Evolutionary conservation across 2,888 invertebrate species (phyloP).

Genomic region (Hypomecis atomaria): DNA sequence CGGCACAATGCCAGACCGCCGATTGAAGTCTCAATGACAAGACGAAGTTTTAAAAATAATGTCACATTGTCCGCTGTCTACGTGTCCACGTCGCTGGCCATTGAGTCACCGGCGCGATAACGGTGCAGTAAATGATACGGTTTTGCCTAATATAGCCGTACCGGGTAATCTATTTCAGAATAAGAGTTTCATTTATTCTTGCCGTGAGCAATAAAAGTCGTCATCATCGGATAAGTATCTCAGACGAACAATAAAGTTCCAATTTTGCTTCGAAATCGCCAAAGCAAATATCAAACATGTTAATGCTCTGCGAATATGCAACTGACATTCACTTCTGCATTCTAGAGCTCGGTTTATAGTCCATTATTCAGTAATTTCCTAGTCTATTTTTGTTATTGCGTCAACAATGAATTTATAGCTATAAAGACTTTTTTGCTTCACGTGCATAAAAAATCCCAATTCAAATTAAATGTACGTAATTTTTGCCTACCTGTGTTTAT

Average conservation of each 20-base stretch:
- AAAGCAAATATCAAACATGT: slow-evolving; percentile 8
- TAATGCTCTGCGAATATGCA: slow-evolving; percentile 16
- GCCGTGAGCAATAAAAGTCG: slow-evolving; percentile 3
- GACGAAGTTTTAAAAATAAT: slow-evolving; percentile 35
- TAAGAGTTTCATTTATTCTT: slow-evolving; percentile 5
- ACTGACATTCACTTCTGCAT: slow-evolving; percentile 51
- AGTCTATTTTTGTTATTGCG: slow-evolving; percentile 55
- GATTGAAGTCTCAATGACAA: slow-evolving; percentile 41
- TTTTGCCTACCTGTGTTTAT: background rate
- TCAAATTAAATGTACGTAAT: slow-evolving; percentile 2
- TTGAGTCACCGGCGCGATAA: slow-evolving; percentile 20
- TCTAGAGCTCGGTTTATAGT: slow-evolving; percentile 52
- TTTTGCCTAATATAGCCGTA: slow-evolving; percentile 14
- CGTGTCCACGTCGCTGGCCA: slow-evolving; percentile 8
- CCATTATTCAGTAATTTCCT: slow-evolving; percentile 53
- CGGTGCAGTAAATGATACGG: slow-evolving; percentile 16
- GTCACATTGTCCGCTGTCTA: slow-evolving; percentile 18
- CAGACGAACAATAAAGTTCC: background rate
- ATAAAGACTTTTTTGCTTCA: slow-evolving; percentile 1
- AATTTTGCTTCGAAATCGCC: slow-evolving; percentile 11
- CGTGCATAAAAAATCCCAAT: background rate
- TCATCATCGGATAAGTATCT: slow-evolving; percentile 3
- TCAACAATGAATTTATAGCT: background rate
- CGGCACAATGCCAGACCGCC: slow-evolving; percentile 43
- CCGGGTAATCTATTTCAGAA: slow-evolving; percentile 4